These are phyloP conservation scores for Chelonoidis abingdonii DNA, from an alignment of 2,113 vertebrate species.

Conservation along the genomic window DNA sequence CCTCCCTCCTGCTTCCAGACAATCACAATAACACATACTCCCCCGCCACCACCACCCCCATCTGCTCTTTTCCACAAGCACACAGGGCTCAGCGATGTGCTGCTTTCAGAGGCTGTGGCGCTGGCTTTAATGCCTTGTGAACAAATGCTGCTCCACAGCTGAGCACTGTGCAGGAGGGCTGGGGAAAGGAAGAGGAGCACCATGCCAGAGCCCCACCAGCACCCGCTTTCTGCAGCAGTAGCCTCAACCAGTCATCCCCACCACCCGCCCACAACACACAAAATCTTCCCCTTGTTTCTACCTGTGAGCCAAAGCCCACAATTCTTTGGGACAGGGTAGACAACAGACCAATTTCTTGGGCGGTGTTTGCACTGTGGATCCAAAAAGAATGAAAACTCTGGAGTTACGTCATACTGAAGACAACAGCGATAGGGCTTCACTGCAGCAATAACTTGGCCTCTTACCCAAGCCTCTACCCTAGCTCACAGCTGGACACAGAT, in stretches of 20 bases:
- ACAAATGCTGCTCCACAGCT: background rate
- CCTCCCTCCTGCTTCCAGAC: background rate
- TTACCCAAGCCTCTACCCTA: background rate
- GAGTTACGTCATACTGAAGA: background rate
- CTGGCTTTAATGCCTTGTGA: background rate
- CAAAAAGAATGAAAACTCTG: background rate
- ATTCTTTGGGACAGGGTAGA: background rate
- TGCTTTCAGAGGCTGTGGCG: background rate
- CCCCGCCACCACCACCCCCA: no score
- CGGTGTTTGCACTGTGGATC: background rate
- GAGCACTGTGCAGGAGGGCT: background rate
- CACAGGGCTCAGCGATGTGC: background rate
- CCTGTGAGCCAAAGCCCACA: background rate
- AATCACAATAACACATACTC: background rate
- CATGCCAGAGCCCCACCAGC: background rate
- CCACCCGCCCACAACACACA: background rate
- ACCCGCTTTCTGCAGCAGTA: background rate
- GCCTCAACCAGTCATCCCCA: background rate
- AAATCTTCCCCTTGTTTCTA: background rate
- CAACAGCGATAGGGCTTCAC: background rate
- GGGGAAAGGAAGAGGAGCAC: accelerated
- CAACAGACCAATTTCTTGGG: background rate
- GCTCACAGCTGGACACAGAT: background rate
- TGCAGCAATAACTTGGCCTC: background rate
- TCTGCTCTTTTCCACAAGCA: background rate